Conservation (phyloP, 2,797 vertebrate species). For the Cheracebus regulus region DNA sequence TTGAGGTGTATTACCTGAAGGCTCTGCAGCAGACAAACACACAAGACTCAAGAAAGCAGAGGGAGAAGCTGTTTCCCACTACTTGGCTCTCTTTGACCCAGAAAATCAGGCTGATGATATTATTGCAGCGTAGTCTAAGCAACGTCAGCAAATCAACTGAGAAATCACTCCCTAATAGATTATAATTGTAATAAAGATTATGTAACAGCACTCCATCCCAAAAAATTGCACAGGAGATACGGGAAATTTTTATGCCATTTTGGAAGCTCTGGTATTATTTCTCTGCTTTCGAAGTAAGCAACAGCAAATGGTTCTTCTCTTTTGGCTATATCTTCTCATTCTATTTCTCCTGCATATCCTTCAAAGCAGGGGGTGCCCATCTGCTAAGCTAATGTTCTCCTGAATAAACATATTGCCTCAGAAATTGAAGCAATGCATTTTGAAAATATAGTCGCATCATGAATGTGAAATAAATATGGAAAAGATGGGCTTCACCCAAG, state of each 20-base stretch:
- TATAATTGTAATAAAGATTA: not conserved
- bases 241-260: not conserved
- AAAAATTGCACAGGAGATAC: fast-evolving
- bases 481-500: not conserved
- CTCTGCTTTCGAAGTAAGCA: not conserved
- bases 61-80: not conserved
- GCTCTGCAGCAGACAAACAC: not conserved
- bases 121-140: not conserved
- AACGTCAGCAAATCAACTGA: not conserved
- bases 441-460: not conserved
- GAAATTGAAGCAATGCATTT: not conserved
- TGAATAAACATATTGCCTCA: not conserved
- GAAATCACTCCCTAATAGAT: not conserved
- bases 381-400: not conserved
- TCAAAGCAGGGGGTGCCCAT: not conserved
- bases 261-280: not conserved
- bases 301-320: not conserved
- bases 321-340: not conserved
- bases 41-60: not conserved
- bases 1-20: slow-evolving; percentile 24
- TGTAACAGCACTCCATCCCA: not conserved
- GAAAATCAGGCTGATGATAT: not conserved
- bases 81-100: not conserved
- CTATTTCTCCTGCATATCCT: not conserved
- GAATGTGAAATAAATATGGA: not conserved